Base-by-base conservation (phyloP, 2,113 vertebrate species). In the Podarcis cretensis region DNA sequence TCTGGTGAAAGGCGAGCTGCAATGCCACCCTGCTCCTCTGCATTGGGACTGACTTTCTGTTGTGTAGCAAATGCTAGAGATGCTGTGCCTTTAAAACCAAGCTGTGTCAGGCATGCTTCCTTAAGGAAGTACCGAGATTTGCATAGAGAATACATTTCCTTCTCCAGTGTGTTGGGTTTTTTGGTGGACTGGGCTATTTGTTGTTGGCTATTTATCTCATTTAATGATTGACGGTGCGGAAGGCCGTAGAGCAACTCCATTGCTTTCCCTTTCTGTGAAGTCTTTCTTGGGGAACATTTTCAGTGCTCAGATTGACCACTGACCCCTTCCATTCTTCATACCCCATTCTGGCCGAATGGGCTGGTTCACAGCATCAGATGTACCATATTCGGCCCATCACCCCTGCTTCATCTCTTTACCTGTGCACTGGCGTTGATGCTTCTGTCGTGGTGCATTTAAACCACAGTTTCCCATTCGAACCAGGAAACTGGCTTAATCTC, bases 1-100 rank as follows among this genome's bases (percentile, higher is more conserved):
- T 86, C 84, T 87, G 0, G 85, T 84, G 77, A 85, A 83, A 93
- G 89, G 63, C 89, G 37, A 2, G 0, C 69, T 91, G 86, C 66
- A 57, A 75, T 48, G 2, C 20, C 74, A 54, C 40, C 71, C 73
- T 27, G 4, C 10, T 12, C 16, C 59, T 89, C 18, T 85, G 16
- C 81, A 2, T 37, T 74, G 32, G 40, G 18, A 63, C 25, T 65
- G 35, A 6, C 7, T 12, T 82, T 43, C 54, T 65, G 2, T 66
- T 27, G 10, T 10, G 27, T 75, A 25, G 37, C 12, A 4, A 27
- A 48, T 54, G 23, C 18, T 63, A 30, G 76, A 66, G 57, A 7
- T 20, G 14, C 20, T 35, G 21, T 27, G 76, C 18, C 7, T 73
- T 84, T 69, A 12, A 30, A 83, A 37, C 3, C 13, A 69, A 83